Conservation (phyloP, 2,888 invertebrate genomes). For the Rosalia funebris region DNA sequence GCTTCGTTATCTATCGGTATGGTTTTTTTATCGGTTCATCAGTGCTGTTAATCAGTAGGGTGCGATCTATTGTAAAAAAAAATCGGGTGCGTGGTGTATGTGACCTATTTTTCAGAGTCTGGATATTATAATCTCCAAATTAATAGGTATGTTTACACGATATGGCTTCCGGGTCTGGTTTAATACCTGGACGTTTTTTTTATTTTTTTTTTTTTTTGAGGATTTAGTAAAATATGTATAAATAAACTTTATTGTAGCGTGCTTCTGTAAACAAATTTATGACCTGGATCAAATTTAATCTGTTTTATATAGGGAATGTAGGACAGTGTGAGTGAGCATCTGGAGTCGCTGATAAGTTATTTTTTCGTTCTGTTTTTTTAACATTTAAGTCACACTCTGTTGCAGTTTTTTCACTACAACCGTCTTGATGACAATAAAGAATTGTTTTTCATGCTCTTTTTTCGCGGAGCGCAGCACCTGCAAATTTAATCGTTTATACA, state of each 20-base stretch:
- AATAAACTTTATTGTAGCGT: constrained; percentile 4
- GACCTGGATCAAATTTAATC: background rate
- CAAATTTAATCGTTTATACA: too few species aligned
- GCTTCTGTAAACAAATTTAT: background rate
- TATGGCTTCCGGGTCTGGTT: constrained; percentile 28
- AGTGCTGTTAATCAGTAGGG: too few species aligned
- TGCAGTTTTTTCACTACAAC: too few species aligned
- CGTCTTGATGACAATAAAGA: too few species aligned
- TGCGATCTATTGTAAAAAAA: too few species aligned
- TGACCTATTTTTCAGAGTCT: constrained; percentile 30
- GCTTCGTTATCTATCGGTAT: background rate
- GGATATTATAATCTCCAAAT: constrained; percentile 31
- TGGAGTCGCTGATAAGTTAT: too few species aligned
- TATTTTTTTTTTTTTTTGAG: background rate
- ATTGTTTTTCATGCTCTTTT: too few species aligned
- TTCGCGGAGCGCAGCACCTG: too few species aligned
- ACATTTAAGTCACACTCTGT: too few species aligned
- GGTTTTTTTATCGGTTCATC: background rate
- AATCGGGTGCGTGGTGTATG: constrained; percentile 1
- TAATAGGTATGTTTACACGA: constrained; percentile 31
- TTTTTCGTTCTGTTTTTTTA: too few species aligned
- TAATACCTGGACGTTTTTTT: constrained; percentile 6
- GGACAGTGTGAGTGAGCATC: too few species aligned
- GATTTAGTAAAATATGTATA: background rate
- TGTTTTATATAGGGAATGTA: background rate